Evolutionary conservation across 2,113 vertebrate genomes (phyloP), one percentile per base, ranked within the genome.

Genomic region (Spheniscus mendiculus): DNA sequence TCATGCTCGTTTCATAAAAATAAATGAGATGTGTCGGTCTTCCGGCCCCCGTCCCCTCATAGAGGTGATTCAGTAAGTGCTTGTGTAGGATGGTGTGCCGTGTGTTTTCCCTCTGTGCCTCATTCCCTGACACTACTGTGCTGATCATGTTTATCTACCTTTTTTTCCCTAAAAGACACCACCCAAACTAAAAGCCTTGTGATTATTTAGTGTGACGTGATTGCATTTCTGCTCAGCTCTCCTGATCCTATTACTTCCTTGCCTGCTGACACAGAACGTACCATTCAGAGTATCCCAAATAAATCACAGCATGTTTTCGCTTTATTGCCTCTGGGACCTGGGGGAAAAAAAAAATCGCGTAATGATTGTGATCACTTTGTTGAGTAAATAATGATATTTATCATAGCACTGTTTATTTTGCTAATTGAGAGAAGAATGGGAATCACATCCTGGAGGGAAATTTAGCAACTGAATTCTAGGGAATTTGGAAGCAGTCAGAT

Each of bases 341-440:
- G 42, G 42, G 42, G 42, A 69, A 90, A 97, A 97, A 98, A 18
- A 55, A 67, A 71, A 26, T 32, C 2, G 1, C 32, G 3, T 97
- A 96, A 97, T 97, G 98, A 98, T 96, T 93, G 93, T 93, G 83
- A 97, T 98, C 89, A 97, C 98, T 88, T 98, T 95, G 83, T 92
- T 89, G 97, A 96, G 94, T 95, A 98, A 98, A 98, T 98, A 94
- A 96, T 95, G 97, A 87, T 93, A 97, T 99, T 99, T 98, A 96
- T 98, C 98, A 97, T 79, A 71, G n/a, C 10, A 16, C 96, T 96
- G 95, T 98, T 99, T 98, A 97, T 98, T 97, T 96, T 97, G 94
- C 94, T 98, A 98, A 98, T 98, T 97, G 98, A 97, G 96, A 95
- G 93, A 87, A 89, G 86, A 87, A 88, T 32, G 83, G 74, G 84